Base-by-base conservation (phyloP, 1,140 invertebrate species). In the Hestina assimilis region DNA sequence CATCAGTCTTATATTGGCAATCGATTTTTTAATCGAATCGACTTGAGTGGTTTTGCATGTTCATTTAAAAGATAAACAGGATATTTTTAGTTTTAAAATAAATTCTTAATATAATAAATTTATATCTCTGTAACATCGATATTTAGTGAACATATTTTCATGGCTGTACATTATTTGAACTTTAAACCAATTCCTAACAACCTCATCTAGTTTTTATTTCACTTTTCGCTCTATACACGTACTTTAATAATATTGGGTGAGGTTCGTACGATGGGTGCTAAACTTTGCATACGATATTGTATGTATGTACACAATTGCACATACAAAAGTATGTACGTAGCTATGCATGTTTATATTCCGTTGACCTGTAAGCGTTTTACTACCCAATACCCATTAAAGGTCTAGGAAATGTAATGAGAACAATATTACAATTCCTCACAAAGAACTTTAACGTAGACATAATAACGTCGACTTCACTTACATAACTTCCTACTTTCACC, bases 401-500 rank as follows among this genome's bases (percentile, higher is more conserved):
- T 46, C 45, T 33, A 55, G 52, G 31, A 55, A 55, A 46, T 45
- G 12, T 35, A 42, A 19, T 24, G 26, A 28, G 46, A 51, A 51
- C 55, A 58, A 58, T 58, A 58, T 48, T 42, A 50, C 31, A 21
- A 41, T 40, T 51, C 54, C 20, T 57, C 43, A 65, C 57, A 56
- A 60, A 57, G 57, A 52, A 52, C 51, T 48, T 53, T 50, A 46
- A 50, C 31, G 40, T 52, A 59, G 53, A 63, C 53, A 50, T 59
- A 69, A 68, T 70, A 66, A 63, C 63, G 50, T 51, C 60, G 33
- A 56, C 63, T 54, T 35, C 56, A 62, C 51, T 76, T 76, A 60
- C 73, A 71, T 72, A 69, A 63, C 62, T 72, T 75, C 69, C 72
- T 70, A 66, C 72, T 77, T 77, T 77, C 74, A 75, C 74, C 58